Base-by-base conservation (phyloP, 2,113 vertebrate species). In the Theristicus caerulescens region DNA sequence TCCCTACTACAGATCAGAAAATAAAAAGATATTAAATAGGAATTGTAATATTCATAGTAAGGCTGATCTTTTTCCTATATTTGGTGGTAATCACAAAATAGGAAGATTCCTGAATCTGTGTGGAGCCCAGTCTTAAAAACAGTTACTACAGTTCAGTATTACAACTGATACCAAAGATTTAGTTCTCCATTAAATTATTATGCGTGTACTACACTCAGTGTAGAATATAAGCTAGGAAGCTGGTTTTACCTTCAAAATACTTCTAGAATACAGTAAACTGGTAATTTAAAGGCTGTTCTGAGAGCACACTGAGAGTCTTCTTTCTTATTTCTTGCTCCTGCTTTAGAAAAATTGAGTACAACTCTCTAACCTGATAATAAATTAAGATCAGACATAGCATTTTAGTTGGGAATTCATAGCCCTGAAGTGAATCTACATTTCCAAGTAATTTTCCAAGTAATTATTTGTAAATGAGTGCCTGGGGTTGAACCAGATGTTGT, bases 381-480 rank as follows among this genome's bases (percentile, higher is more conserved):
- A 66, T 66, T 73, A 84, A 76, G 40, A 80, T 67, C 2, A 9
- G n/a, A 38, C 31, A 18, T 15, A 77, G 16, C 6, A 57, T 61
- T 95, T 93, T 78, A 78, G 18, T 6, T 91, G 84, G 17, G 62
- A 77, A 86, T 93, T 86, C 52, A 61, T 54, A 79, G 34, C 58
- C 79, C 62, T 94, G 64, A 92, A 79, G 47, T 67, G 57, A 54
- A 78, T 62, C 78, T 69, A 44, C 29, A 83, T 82, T 96, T 93
- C 52, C 64, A 89, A 82, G 54, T 79, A 58, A 89, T 91, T 88
- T 96, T 94, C 82, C 71, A 87, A 80, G 44, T 90, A 90, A 85
- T 91, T 95, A 64, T 90, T 86, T 91, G 40, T 72, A 70, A 94
- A 46, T 82, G 31, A 2, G 1, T 91, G 86, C 49, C 67, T 86